phyloP scores from a whole-genome alignment of 2,797 vertebrate genomes.

The Gallinago solitaria region DNA sequence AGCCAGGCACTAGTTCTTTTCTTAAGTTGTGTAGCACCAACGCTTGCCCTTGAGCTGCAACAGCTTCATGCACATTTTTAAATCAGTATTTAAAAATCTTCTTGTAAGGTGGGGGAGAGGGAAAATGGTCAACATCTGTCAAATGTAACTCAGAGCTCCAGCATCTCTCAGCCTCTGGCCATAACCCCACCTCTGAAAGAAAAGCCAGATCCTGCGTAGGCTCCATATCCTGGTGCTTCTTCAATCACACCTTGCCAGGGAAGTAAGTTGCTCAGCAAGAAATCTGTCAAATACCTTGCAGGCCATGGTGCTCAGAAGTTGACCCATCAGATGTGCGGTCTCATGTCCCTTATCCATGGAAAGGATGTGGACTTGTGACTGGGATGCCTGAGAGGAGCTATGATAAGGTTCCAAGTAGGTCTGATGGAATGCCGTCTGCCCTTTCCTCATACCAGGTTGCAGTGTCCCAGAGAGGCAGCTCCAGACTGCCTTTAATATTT shows the following conservation, averaged over 20 bases:
- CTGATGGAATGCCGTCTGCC: background rate
- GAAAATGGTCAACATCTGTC: background rate
- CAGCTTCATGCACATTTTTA: background rate
- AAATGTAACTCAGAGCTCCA: background rate
- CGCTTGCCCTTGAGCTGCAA: background rate
- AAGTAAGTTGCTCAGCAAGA: background rate
- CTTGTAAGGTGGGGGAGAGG: background rate
- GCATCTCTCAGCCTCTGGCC: background rate
- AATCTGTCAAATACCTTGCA: background rate
- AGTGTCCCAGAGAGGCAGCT: background rate
- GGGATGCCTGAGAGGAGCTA: background rate
- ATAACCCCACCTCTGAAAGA: background rate
- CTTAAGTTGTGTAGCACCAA: background rate
- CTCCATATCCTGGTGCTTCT: background rate
- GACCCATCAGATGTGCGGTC: background rate
- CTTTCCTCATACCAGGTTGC: background rate
- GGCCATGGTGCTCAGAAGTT: background rate
- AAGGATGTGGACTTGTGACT: background rate
- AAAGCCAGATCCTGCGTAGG: background rate
- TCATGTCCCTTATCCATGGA: background rate
- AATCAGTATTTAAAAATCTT: background rate
- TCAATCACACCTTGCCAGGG: background rate
- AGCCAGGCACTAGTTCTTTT: background rate
- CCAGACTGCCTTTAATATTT: background rate
- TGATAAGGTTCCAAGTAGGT: background rate